Base-by-base conservation (phyloP, 2,113 vertebrate species). In the Neomonachus schauinslandi region DNA sequence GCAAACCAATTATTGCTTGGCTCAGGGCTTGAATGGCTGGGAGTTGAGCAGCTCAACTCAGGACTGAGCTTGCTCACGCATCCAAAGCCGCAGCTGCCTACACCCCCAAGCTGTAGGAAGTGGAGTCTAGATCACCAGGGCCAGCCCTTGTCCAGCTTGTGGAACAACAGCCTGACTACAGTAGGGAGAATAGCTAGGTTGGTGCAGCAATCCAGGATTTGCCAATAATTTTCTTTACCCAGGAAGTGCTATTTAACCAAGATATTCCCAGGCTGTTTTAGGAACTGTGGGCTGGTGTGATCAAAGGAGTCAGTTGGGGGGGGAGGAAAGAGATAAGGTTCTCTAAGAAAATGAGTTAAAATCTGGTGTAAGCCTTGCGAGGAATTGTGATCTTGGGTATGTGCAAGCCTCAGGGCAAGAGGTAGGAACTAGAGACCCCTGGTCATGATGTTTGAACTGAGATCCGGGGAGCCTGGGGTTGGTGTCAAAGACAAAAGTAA, bases 31-130 rank as follows among this genome's bases (percentile, higher is more conserved):
- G 11, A 83, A 21, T 11, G 19, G 7, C 28, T 0, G 7, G 24
- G 33, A 71, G 11, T 13, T 67, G 16, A 88, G 33, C 42, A 31
- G 18, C 39, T 49, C 22, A 36, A 0, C 28, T 80, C 19, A 12
- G 72, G 33, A 51, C 26, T 74, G 74, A 80, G 12, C 22, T 84
- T 36, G 26, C 9, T 33, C 3, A 1, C 2, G 28, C 11, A 39
- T 79, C n/a, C 14, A 80, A 19, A 86, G 67, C 18, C 33, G 11
- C 4, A 49, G n/a, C 55, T 36, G 28, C 26, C 51, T 63, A 53
- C 0, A 59, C 5, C 1, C 10, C 1, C 21, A n/a, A 39, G 4
- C 22, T 39, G 13, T 5, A 49, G 72, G 19, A 67, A 33, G 22
- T n/a, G 2, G 18, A 69, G 31, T 67, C 15, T 16, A n/a, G 15